A percentile compares a stretch with the other conserved stretches of the same genome.
phyloP scores from a whole-genome alignment of 2,113 vertebrate genomes.

The Mormyrus lacerda region DNA sequence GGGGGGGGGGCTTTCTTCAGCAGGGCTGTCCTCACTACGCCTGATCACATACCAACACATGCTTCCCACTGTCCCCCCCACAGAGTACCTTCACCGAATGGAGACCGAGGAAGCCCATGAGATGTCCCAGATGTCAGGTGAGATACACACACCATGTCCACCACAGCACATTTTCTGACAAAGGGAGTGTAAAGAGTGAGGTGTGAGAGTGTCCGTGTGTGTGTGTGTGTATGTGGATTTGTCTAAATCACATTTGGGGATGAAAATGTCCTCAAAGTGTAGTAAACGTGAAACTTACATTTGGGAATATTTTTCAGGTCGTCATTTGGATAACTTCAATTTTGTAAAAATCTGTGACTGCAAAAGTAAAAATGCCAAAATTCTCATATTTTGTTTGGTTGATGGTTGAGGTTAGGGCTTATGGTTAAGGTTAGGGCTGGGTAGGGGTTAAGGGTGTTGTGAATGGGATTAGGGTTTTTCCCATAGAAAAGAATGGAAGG shows the following conservation, averaged over 20 bases:
- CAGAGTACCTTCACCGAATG: constrained; percentile 92
- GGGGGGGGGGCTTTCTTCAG: constrained; percentile 59
- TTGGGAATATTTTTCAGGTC: neutral
- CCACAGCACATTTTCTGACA: neutral
- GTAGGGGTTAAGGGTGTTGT: no score
- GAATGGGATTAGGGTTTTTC: no score
- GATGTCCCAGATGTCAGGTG: constrained; percentile 96
- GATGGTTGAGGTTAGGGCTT: no score
- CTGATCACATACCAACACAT: constrained; percentile 50
- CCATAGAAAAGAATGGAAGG: neutral
- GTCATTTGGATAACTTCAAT: neutral
- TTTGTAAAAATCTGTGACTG: no score
- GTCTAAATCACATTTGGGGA: no score
- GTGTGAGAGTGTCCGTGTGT: neutral
- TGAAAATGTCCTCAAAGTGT: no score
- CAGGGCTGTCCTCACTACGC: constrained; percentile 43
- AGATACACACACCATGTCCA: constrained; percentile 35
- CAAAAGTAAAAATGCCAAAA: no score
- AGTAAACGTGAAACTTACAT: no score
- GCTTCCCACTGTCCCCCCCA: constrained; percentile 29
- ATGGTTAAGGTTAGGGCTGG: no score
- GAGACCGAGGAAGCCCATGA: constrained; percentile 93
- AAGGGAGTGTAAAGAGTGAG: neutral
- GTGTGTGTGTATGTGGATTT: neutral
- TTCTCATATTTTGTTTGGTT: no score